phyloP scores from a whole-genome alignment of 2,113 vertebrate genomes.

The Salvelinus sp. region DNA sequence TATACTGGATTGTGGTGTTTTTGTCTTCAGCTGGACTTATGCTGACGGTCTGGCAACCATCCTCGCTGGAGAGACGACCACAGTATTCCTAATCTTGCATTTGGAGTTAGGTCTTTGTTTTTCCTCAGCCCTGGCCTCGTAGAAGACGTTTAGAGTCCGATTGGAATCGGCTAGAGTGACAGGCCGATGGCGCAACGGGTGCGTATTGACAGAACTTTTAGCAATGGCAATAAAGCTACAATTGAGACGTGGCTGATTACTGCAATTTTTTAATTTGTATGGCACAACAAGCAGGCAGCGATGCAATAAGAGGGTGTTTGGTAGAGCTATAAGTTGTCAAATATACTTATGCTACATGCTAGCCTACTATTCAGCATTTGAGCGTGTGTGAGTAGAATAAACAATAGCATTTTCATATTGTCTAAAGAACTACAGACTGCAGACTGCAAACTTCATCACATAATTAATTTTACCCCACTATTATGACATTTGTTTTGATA shows the following conservation, averaged over 20 bases:
- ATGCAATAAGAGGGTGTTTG: no score
- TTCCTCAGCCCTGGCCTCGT: slow-evolving; percentile 83
- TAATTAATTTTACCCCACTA: no score
- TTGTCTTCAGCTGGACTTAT: slow-evolving; percentile 48
- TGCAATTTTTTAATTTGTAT: slow-evolving; percentile 12
- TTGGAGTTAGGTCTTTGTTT: slow-evolving; percentile 77
- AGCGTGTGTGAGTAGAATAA: no score
- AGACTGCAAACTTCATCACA: no score
- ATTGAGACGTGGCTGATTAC: slow-evolving; percentile 73
- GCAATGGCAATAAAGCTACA: slow-evolving; percentile 63
- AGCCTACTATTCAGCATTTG: no score
- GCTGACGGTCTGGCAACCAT: slow-evolving; percentile 36
- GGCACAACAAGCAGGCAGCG: neutral
- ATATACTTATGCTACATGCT: no score
- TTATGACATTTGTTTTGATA: no score
- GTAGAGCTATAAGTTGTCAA: no score
- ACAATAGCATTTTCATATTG: no score
- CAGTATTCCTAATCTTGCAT: slow-evolving; percentile 74
- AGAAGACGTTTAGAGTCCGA: slow-evolving; percentile 85
- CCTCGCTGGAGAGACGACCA: slow-evolving; percentile 70
- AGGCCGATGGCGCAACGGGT: slow-evolving; percentile 96
- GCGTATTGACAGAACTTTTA: slow-evolving; percentile 79
- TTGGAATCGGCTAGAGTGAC: slow-evolving; percentile 65
- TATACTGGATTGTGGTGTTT: slow-evolving; percentile 39
- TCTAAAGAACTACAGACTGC: no score